Conservation (phyloP, 2,888 invertebrate genomes). For the Silvanus unidentatus region DNA sequence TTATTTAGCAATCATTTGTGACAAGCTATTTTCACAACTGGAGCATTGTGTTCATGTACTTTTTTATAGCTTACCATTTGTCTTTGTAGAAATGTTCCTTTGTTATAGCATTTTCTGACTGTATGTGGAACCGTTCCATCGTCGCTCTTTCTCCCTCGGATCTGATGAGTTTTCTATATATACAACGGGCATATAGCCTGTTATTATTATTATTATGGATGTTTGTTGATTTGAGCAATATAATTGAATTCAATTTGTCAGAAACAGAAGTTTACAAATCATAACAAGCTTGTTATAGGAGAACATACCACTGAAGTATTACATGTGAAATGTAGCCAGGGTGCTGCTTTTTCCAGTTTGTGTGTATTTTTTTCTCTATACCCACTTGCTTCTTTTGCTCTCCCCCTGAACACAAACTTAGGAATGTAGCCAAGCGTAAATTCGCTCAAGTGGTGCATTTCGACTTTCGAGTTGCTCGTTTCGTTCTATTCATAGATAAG, state of each 20-base stretch:
- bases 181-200: too few relatives aligned
- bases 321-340: background rate
- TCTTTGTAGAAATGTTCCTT: slow-evolving; percentile 5
- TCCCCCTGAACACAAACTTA: slow-evolving; percentile 13
- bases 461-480: slow-evolving; percentile 16
- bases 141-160: too few relatives aligned
- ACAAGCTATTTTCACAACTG: slow-evolving; percentile 11
- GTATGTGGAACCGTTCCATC: too few relatives aligned
- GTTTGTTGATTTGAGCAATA: slow-evolving; percentile 12
- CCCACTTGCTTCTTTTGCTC: background rate
- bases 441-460: slow-evolving; percentile 12
- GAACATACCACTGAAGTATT: slow-evolving; percentile 4
- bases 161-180: too few relatives aligned
- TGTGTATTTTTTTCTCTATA: background rate
- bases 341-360: too few relatives aligned
- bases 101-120: background rate
- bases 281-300: slow-evolving; percentile 14
- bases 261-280: slow-evolving; percentile 2
- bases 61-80: slow-evolving; percentile 13
- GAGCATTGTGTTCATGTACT: slow-evolving; percentile 10
- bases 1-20: slow-evolving; percentile 6
- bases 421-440: slow-evolving; percentile 13
- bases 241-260: slow-evolving; percentile 11
- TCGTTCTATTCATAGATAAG: slow-evolving; percentile 18
- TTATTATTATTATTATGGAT: background rate